These are phyloP conservation scores for Arremon brunneinucha DNA, from an alignment of 2,797 vertebrate species.

Conservation along the genomic window DNA sequence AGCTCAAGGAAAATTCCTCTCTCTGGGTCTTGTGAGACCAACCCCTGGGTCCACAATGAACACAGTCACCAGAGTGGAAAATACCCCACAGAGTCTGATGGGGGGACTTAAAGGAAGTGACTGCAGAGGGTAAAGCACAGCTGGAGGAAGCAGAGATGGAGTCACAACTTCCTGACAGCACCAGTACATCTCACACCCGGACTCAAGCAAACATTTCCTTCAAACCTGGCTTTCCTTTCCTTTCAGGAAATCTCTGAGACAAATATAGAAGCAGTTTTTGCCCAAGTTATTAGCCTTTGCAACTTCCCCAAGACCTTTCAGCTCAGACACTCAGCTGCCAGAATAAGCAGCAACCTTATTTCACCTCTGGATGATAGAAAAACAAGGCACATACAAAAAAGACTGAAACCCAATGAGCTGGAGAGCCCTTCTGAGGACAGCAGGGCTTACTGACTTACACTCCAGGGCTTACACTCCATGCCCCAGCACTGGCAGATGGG, in stretches of 20 bases:
- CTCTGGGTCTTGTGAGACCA: background rate
- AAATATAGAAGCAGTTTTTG: background rate
- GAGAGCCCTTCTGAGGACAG: background rate
- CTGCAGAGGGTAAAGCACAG: background rate
- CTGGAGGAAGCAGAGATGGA: background rate
- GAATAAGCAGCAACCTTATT: background rate
- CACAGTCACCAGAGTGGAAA: fast-evolving
- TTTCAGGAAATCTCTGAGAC: background rate
- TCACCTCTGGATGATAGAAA: background rate
- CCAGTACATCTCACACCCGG: background rate
- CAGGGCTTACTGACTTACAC: background rate
- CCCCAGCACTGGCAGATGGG: fast-evolving
- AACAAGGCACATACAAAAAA: background rate
- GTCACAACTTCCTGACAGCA: background rate
- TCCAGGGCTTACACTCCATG: fast-evolving
- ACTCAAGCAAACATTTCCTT: background rate
- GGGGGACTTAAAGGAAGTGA: background rate
- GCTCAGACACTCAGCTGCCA: background rate
- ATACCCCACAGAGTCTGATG: background rate
- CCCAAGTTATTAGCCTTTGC: background rate
- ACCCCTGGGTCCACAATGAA: fast-evolving
- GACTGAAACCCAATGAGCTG: background rate
- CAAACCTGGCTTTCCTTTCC: background rate
- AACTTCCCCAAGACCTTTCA: background rate
- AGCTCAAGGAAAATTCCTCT: background rate